Evolutionary conservation across 2,888 invertebrate genomes (phyloP), one percentile per base, ranked within the genome.

Genomic region (Campoplex capitator): DNA sequence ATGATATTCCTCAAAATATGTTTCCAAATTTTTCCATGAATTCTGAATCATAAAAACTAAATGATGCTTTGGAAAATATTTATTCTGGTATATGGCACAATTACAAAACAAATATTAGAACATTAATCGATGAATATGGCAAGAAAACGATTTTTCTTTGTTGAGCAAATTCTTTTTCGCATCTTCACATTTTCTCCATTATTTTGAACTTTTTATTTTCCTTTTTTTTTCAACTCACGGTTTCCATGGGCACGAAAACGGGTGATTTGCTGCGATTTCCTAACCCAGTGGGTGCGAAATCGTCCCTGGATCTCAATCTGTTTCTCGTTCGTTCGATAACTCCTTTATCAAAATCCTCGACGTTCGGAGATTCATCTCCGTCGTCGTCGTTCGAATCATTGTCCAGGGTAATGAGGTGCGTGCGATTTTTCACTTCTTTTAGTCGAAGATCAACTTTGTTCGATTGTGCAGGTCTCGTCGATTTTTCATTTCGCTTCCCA

Each of bases 181-280:
- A 45, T 45, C 1, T 45, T 45, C 2, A 45, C 1, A 11, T 45
- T 45, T 48, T 51, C 8, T 51, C 18, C 18, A 71, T 54, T 16
- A 7, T 51, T 51, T 48, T 9, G 35, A 35, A 70, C 3, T 0
- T 23, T 11, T 28, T 42, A 35, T 65, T 23, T 51, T 35, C 23
- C n/a, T 51, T 38, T 35, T 51, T 51, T 58, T 16, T 9, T 87
- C 62, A 76, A 87, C 95, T 95, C 93, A 96, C 96, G 94, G 95
- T 96, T 95, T 97, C 97, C 96, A 97, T 96, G 35, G 97, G 96
- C 86, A 97, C 95, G 89, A 96, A 95, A 83, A 96, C 95, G 1
- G 92, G 88, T 11, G 88, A 54, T 91, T 83, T 89, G 91, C 89
- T 58, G 87, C 84, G n/a, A 58, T 23, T 78, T 16, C 48, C 74